Evolutionary conservation across 2,797 vertebrate genomes (phyloP), one percentile per base, ranked within the genome.

Genomic region (Rhodeus uyekii): DNA sequence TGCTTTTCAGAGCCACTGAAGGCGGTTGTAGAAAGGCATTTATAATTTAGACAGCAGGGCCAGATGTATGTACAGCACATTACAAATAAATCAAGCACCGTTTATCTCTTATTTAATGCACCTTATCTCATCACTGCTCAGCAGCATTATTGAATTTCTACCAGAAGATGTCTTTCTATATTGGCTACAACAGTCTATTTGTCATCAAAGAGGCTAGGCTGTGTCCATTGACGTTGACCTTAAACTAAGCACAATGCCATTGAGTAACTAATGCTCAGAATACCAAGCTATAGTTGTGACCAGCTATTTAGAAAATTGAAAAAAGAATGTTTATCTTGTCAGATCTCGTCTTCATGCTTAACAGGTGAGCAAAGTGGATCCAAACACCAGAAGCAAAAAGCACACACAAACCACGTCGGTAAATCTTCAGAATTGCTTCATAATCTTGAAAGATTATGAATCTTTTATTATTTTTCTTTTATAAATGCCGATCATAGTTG

Each of bases 311-410:
- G 19, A 19, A 64, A 63, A 76, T 63, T 44, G 38, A 34, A 3
- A 8, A 64, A 76, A 16, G 6, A 32, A 46, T 64, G 29, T 16
- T 46, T 22, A 63, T 44, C 58, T 44, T 53, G 76, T 39, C 76
- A 55, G 10, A 68, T 42, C 24, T 68, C 12, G 64, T 16, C 60
- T 65, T 78, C 34, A n/a, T 55, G n/a, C 18, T 29, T 78, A 29
- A 78, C 29, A 2, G 48, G 68, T 55, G 63, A 39, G 64, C 64
- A 58, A 42, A 68, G 63, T 68, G 12, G 24, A 39, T 78, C 34
- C 55, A 63, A 78, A 67, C 36, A 78, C 48, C 55, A 29, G 60
- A 14, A 50, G 16, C n/a, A 3, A 1, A 29, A 78, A 39, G 46
- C 48, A 36, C 19, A n/a, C 16, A n/a, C 32, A 48, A 18, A 4